A percentile compares a stretch with the other conserved stretches of the same genome.
phyloP scores from a whole-genome alignment of 2,797 vertebrate species.

The Poecilia picta region DNA sequence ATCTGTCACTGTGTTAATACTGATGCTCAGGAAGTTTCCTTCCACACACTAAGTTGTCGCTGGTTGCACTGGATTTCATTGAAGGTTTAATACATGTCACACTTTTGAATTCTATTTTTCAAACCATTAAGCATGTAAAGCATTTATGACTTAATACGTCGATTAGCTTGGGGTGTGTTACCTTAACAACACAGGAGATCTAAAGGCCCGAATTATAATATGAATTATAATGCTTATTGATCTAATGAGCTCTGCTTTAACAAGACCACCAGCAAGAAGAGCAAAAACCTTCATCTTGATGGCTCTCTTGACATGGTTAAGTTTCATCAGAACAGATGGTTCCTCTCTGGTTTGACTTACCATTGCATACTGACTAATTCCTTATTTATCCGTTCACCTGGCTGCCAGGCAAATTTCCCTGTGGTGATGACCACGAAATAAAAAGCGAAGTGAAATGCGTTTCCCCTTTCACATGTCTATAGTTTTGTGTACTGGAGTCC shows the following conservation, averaged over 20 bases:
- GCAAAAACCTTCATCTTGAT: not conserved
- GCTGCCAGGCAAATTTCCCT: not conserved
- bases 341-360: not conserved
- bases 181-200: not conserved
- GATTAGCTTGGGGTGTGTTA: not conserved
- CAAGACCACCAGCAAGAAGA: not conserved
- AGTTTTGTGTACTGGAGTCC: not conserved
- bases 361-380: not conserved
- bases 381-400: not conserved
- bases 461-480: not conserved
- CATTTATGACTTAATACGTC: not conserved
- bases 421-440: not conserved
- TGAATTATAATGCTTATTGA: not conserved
- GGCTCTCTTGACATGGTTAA: not conserved
- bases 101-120: not conserved
- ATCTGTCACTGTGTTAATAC: not conserved
- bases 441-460: not conserved
- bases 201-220: not conserved
- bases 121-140: not conserved
- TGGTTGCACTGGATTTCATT: not conserved
- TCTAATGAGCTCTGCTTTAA: not conserved
- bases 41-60: not conserved
- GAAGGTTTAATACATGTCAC: not conserved
- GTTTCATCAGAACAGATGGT: not conserved
- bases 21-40: not conserved